A percentile compares a stretch with the other conserved stretches of the same genome.
phyloP scores from a whole-genome alignment of 2,113 vertebrate genomes.

The Lynx canadensis region DNA sequence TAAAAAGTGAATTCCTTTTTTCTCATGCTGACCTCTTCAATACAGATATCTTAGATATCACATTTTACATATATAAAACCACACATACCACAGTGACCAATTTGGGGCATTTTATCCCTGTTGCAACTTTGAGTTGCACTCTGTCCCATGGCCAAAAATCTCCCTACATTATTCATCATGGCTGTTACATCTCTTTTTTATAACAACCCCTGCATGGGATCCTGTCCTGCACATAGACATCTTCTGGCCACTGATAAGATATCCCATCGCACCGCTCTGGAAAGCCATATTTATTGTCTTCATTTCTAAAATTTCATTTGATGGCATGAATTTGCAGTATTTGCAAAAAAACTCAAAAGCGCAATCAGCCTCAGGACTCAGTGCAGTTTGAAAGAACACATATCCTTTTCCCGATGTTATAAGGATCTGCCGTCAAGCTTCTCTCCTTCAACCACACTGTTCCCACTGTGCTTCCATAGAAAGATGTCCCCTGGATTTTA shows the following conservation, averaged over 20 bases:
- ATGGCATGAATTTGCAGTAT: not conserved
- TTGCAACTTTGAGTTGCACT: not conserved
- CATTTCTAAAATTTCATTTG: not conserved
- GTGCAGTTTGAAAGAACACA: not conserved
- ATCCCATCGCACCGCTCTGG: not conserved
- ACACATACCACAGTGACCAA: not conserved
- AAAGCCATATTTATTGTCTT: not conserved
- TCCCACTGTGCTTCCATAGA: not conserved
- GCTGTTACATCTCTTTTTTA: not conserved
- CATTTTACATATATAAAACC: not conserved
- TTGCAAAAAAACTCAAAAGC: not conserved
- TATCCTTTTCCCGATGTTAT: not conserved
- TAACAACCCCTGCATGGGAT: not conserved
- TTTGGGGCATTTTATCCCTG: not conserved
- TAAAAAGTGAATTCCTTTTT: not conserved
- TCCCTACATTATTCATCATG: not conserved
- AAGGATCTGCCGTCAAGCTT: not conserved
- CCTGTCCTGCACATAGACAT: not conserved
- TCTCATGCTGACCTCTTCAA: not conserved
- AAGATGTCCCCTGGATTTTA: not conserved
- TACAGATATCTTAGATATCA: not conserved
- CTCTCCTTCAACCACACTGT: not conserved
- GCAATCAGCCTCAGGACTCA: not conserved
- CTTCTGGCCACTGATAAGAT: not conserved
- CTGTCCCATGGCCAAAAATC: not conserved